Conservation (phyloP, 2,113 vertebrate species). For the Scophthalmus maximus region DNA sequence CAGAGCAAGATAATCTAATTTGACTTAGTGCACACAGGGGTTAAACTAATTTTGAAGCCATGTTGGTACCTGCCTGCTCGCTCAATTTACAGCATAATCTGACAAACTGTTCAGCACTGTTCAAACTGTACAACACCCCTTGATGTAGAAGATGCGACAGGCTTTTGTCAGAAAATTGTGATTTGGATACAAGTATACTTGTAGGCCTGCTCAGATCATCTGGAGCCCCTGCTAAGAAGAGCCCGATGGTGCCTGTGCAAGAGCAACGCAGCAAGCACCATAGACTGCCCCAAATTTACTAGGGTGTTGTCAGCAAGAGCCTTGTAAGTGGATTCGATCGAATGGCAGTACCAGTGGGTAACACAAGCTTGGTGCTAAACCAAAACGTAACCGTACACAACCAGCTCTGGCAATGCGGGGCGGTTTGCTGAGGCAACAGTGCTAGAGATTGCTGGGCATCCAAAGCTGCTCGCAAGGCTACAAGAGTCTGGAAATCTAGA, state of each 20-base stretch:
- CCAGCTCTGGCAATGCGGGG: too few species aligned
- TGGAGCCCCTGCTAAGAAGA: background rate
- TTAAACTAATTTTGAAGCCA: slow-evolving; percentile 25
- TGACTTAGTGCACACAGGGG: slow-evolving; percentile 7
- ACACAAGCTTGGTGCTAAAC: background rate
- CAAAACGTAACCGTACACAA: too few species aligned
- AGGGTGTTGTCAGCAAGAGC: too few species aligned
- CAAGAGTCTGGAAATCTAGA: too few species aligned
- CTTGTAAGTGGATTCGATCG: background rate
- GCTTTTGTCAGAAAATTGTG: background rate
- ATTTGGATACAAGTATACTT: too few species aligned
- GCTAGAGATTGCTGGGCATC: too few species aligned
- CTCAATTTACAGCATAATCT: slow-evolving; percentile 1
- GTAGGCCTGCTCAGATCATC: background rate
- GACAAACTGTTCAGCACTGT: background rate
- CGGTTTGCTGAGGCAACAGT: too few species aligned
- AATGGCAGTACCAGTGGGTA: background rate
- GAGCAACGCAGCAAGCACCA: background rate
- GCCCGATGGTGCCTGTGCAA: background rate
- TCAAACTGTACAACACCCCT: background rate
- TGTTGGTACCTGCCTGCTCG: background rate
- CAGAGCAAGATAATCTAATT: slow-evolving; percentile 10
- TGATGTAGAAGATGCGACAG: background rate
- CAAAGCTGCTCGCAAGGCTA: too few species aligned
- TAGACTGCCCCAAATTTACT: too few species aligned